Evolutionary conservation across 2,888 invertebrate genomes (phyloP).

Genomic region (Iselma pallidipennis): DNA sequence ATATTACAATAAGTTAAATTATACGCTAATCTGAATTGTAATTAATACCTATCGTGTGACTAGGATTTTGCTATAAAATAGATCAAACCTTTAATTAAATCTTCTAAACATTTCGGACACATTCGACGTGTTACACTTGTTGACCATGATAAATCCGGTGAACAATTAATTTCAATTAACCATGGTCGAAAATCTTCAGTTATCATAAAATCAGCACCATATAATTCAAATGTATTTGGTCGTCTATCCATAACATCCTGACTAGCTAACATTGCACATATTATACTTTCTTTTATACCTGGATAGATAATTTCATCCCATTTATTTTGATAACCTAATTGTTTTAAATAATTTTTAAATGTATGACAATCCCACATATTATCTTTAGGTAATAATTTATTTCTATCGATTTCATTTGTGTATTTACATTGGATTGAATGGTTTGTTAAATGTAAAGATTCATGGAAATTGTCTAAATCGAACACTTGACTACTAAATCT

Average conservation of each 20-base stretch:
- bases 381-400: conserved; percentile 79
- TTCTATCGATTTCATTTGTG: conserved; percentile 67
- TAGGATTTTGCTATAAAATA: too few relatives aligned
- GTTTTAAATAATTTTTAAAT: conserved; percentile 68
- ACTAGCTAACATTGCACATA: conserved; percentile 83
- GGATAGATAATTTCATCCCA: conserved; percentile 88
- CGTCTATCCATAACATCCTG: conserved; percentile 83
- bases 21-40: too few relatives aligned
- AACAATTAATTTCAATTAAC: conserved; percentile 94
- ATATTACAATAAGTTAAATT: neutral
- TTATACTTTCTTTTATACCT: conserved; percentile 60
- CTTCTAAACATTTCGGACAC: conserved; percentile 86
- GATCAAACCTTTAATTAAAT: conserved; percentile 94
- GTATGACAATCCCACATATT: conserved; percentile 95
- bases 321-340: conserved; percentile 73
- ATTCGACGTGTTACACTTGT: conserved; percentile 86
- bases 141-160: conserved; percentile 89
- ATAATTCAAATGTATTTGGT: conserved; percentile 87
- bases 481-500: conserved; percentile 91
- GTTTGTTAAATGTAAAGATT: conserved; percentile 91
- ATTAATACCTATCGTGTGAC: too few relatives aligned
- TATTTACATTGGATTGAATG: conserved; percentile 92
- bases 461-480: conserved; percentile 84
- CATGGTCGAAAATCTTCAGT: conserved; percentile 86
- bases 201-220: conserved; percentile 95